Conservation (phyloP, 2,888 invertebrate genomes). For the Erpobdella octoculata region DNA sequence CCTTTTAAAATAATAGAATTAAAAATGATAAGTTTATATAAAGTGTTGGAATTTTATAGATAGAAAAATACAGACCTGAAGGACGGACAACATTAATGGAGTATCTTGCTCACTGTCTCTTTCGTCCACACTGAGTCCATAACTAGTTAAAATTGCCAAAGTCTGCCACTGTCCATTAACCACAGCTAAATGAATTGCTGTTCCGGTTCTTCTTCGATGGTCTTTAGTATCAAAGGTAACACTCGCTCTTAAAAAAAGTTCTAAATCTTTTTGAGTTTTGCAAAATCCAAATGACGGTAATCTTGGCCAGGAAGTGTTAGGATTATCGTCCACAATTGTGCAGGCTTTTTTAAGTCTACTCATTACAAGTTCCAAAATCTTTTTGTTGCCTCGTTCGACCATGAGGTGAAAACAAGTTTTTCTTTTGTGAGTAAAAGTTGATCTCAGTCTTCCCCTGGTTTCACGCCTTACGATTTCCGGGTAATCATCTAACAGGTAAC, state of each 20-base stretch:
- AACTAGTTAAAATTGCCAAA: not conserved
- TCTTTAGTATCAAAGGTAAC: conserved; percentile 26
- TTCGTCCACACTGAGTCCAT: conserved; percentile 24
- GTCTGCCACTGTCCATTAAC: conserved; percentile 15
- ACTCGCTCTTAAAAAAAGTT: conserved; percentile 19
- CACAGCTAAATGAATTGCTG: conserved; percentile 28
- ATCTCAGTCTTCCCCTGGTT: conserved; percentile 10
- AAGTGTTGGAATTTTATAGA: not conserved
- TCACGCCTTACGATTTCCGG: not conserved
- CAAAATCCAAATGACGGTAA: conserved; percentile 18
- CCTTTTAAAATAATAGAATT: not conserved
- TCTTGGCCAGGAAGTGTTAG: conserved; percentile 22
- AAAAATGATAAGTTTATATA: too few species aligned
- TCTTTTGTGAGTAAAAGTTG: conserved; percentile 4
- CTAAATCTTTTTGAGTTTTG: conserved; percentile 9
- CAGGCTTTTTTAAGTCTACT: conserved; percentile 19
- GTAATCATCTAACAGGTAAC: conserved; percentile 15
- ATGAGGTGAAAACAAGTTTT: conserved; percentile 23
- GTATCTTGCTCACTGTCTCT: conserved; percentile 30
- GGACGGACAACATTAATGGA: conserved; percentile 25
- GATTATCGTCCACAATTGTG: conserved; percentile 6
- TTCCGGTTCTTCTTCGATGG: conserved; percentile 13
- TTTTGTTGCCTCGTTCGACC: conserved; percentile 19
- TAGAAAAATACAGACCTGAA: conserved; percentile 13
- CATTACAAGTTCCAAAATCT: conserved; percentile 10